Evolutionary conservation across 2,797 vertebrate genomes (phyloP).

Genomic region (Eleutherodactylus coqui): DNA sequence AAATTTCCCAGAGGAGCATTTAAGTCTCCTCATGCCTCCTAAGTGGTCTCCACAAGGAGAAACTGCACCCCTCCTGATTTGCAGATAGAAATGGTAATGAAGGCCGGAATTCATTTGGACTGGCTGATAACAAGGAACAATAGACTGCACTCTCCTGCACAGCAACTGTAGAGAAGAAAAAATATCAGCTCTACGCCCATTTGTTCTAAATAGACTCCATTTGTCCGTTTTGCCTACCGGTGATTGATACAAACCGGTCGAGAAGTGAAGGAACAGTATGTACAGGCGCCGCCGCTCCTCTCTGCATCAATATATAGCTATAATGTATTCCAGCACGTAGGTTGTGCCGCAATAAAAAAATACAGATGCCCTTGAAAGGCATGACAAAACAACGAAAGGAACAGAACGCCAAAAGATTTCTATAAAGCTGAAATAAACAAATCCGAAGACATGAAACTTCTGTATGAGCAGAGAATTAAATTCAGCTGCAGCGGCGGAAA

Average conservation of each 20-base stretch:
- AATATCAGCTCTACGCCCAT: not conserved
- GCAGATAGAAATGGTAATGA: too few relatives aligned
- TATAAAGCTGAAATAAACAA: not conserved
- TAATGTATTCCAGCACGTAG: not conserved
- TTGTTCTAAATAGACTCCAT: not conserved
- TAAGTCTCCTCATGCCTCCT: too few relatives aligned
- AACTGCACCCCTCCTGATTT: too few relatives aligned
- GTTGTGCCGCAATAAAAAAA: not conserved
- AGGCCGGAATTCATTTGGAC: too few relatives aligned
- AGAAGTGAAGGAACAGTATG: not conserved
- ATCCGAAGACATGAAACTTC: not conserved
- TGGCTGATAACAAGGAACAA: too few relatives aligned
- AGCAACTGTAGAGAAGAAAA: not conserved
- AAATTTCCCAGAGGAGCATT: too few relatives aligned
- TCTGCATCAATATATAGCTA: not conserved
- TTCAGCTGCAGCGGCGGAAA: not conserved
- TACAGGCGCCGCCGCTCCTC: not conserved
- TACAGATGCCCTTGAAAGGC: not conserved
- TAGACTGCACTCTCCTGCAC: too few relatives aligned
- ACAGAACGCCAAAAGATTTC: not conserved
- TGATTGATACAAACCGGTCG: not conserved
- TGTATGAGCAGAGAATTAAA: constrained; percentile 3
- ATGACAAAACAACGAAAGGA: not conserved
- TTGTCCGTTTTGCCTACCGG: not conserved
- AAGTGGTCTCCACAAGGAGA: too few relatives aligned